Percentiles rank a stretch among this genome's conserved stretches.
Evolutionary conservation across 2,113 vertebrate species (phyloP).

Genomic region (Rhegmatorhina hoffmannsi): DNA sequence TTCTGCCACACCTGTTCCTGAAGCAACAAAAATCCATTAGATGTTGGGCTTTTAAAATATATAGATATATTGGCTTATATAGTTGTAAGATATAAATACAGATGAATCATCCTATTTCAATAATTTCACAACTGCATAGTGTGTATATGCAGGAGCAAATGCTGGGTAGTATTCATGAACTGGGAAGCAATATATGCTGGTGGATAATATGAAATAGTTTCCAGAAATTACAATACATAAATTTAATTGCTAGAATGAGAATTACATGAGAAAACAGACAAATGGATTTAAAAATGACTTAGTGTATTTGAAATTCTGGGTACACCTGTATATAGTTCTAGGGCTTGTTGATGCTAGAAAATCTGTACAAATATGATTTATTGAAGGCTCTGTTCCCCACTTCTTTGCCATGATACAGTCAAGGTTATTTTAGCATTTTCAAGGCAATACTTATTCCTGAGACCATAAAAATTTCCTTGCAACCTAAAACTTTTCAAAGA

Average conservation of each 20-base stretch:
- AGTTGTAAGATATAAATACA: conserved; percentile 46
- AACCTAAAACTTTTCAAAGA: conserved; percentile 18
- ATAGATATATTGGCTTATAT: conserved; percentile 59
- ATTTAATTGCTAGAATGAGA: conserved; percentile 8
- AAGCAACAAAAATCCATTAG: conserved; percentile 79
- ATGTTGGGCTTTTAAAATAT: conserved; percentile 63
- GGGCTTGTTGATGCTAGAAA: conserved; percentile 18
- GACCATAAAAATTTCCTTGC: conserved; percentile 23
- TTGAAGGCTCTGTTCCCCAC: background rate
- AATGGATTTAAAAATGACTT: background rate
- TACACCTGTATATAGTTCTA: conserved; percentile 17
- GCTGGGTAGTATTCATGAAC: background rate
- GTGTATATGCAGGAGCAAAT: background rate
- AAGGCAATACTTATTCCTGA: conserved; percentile 39
- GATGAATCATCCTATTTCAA: background rate
- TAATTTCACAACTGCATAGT: conserved; percentile 3
- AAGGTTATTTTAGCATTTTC: conserved; percentile 44
- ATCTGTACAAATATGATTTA: conserved; percentile 33
- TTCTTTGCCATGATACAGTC: conserved; percentile 21
- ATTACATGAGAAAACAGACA: conserved; percentile 21
- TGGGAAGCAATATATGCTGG: background rate
- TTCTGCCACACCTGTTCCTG: conserved; percentile 84
- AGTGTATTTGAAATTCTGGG: background rate
- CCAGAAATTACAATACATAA: conserved; percentile 28
- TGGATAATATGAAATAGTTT: conserved; percentile 23